phyloP scores from a whole-genome alignment of 1,140 invertebrate species.

The Gonatopus flavifemur region DNA sequence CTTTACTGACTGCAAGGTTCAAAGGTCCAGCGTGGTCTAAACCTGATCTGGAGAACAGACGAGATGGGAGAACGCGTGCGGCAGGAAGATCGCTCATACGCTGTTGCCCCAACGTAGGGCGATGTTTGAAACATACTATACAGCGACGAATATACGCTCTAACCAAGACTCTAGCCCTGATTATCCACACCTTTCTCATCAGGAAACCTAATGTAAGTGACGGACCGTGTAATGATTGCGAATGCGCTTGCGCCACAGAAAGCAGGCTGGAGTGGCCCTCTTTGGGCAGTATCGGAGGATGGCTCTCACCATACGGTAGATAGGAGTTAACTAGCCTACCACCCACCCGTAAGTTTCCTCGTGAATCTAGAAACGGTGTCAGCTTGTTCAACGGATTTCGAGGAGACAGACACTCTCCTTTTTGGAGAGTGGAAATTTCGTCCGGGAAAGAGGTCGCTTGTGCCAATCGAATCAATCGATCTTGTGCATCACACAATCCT shows the following conservation, averaged over 20 bases:
- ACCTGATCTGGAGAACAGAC: constrained; percentile 40
- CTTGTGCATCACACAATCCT: not conserved
- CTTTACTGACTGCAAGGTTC: no score
- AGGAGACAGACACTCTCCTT: not conserved
- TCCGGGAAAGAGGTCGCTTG: not conserved
- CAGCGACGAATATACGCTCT: not conserved
- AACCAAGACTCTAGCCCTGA: not conserved
- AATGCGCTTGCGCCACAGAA: not conserved
- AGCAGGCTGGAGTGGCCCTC: not conserved
- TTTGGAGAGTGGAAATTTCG: not conserved
- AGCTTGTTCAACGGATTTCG: not conserved
- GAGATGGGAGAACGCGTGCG: constrained; percentile 24
- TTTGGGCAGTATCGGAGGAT: not conserved
- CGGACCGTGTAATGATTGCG: not conserved
- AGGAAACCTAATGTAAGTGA: not conserved
- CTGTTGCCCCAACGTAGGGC: constrained; percentile 15
- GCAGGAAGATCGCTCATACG: constrained; percentile 35
- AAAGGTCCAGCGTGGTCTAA: constrained; percentile 52
- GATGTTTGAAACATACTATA: constrained; percentile 1
- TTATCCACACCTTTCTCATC: not conserved
- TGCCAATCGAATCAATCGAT: not conserved
- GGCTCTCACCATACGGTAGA: not conserved
- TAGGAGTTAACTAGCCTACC: not conserved
- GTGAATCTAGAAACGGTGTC: not conserved
- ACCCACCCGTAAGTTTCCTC: not conserved